Conservation (phyloP, 2,888 invertebrate genomes). For the Trisateles emortualis region DNA sequence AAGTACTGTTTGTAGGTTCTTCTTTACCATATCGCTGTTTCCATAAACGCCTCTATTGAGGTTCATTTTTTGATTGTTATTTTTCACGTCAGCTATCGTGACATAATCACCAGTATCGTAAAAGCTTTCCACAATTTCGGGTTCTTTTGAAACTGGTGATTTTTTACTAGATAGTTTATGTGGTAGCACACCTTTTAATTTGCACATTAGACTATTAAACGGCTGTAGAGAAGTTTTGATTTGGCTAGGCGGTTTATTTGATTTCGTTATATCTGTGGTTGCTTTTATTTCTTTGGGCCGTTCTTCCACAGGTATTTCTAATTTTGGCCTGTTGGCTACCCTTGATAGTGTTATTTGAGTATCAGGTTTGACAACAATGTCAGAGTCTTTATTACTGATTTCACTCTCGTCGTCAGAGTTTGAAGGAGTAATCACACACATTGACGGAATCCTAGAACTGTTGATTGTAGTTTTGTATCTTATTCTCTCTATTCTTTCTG, state of each 20-base stretch:
- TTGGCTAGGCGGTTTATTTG: slow-evolving; percentile 65
- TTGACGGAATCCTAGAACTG: slow-evolving; percentile 95
- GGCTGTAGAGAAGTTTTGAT: slow-evolving; percentile 83
- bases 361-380: slow-evolving; percentile 44
- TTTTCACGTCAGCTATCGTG: slow-evolving; percentile 93
- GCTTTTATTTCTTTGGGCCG: slow-evolving; percentile 65
- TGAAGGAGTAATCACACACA: slow-evolving; percentile 96
- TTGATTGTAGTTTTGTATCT: slow-evolving; percentile 95
- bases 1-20: slow-evolving; percentile 87
- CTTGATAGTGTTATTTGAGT: slow-evolving; percentile 57
- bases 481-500: slow-evolving; percentile 94
- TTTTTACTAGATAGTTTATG: slow-evolving; percentile 82
- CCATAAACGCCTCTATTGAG: slow-evolving; percentile 84
- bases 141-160: slow-evolving; percentile 80
- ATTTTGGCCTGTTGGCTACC: slow-evolving; percentile 69
- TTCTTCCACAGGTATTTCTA: slow-evolving; percentile 74
- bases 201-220: slow-evolving; percentile 91
- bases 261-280: slow-evolving; percentile 55
- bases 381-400: slow-evolving; percentile 68
- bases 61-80: slow-evolving; percentile 90
- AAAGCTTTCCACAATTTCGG: slow-evolving; percentile 76
- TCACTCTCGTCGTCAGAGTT: slow-evolving; percentile 95
- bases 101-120: slow-evolving; percentile 93
- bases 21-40: slow-evolving; percentile 89
- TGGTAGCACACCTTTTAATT: slow-evolving; percentile 89